Evolutionary conservation across 2,888 invertebrate genomes (phyloP), one percentile per base, ranked within the genome.

Genomic region (Girardia tigrina): DNA sequence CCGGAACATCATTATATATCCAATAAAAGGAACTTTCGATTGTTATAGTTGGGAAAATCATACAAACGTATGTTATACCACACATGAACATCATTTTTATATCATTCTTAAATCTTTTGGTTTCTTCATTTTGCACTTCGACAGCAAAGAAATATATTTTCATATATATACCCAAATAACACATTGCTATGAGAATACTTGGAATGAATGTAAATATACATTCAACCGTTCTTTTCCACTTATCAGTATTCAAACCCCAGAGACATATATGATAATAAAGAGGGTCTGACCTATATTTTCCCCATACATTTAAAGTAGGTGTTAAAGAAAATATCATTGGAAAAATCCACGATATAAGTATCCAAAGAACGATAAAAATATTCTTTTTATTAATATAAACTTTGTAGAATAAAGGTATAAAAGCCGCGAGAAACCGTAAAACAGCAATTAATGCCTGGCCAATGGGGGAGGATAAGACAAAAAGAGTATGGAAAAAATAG

Each of bases 361-460:
- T 16, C 72, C 71, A 75, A 2, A 75, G 6, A 29, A 1, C 29
- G 23, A 23, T 26, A 74, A 75, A 70, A n/a, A 71, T 29, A 6
- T 8, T 14, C 16, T n/a, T 26, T n/a, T 29, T 26, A 27, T 70
- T 69, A 6, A 75, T 23, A 26, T 28, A 28, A 16, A 27, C n/a
- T 8, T 28, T 28, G 71, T 75, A 75, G 26, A 75, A 75, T 4
- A 28, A 23, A 16, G 75, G 75, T 28, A 20, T 16, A 29, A 72
- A 75, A 2, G 70, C 75, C 2, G 70, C 75, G 1, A 26, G n/a
- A 69, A 56, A 70, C 26, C 75, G 28, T 12, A 75, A 69, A n/a
- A 75, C 29, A 1, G 75, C 75, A 74, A 75, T 75, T 4, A 71
- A 28, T 26, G 70, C 70, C 23, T 75, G 75, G n/a, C 6, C 56